Percentiles rank a stretch among this genome's conserved stretches.
Conservation (phyloP, 2,113 vertebrate genomes). For the Calyptommatus sinebrachiatus region DNA sequence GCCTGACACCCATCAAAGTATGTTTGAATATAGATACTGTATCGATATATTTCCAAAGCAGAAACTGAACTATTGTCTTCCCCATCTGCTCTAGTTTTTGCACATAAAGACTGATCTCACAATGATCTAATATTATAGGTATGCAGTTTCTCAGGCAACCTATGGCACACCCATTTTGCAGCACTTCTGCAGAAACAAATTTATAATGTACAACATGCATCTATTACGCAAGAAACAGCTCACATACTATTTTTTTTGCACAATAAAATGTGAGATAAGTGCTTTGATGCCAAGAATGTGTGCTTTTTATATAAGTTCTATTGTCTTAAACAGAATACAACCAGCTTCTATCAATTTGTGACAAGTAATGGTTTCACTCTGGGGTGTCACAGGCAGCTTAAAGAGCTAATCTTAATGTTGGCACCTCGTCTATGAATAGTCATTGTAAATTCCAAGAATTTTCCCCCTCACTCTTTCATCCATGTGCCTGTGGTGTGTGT, state of each 20-base stretch:
- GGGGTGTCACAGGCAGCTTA: constrained; percentile 60
- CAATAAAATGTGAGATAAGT: constrained; percentile 56
- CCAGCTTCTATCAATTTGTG: constrained; percentile 65
- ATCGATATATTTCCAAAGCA: neutral
- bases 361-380: constrained; percentile 63
- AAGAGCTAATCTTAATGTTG: constrained; percentile 53
- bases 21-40: neutral
- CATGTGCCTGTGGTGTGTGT: constrained; percentile 26
- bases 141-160: neutral
- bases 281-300: constrained; percentile 47
- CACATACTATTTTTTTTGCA: constrained; percentile 59
- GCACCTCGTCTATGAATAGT: constrained; percentile 48
- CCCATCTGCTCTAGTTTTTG: neutral
- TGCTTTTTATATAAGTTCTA: constrained; percentile 56
- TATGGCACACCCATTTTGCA: neutral
- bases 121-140: neutral
- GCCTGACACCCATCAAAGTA: no score
- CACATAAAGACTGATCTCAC: neutral
- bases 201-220: constrained; percentile 16
- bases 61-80: neutral
- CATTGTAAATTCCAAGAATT: constrained; percentile 44
- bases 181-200: constrained; percentile 12
- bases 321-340: constrained; percentile 62
- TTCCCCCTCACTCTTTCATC: neutral
- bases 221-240: constrained; percentile 45